A percentile compares a stretch with the other conserved stretches of the same genome.
phyloP scores from a whole-genome alignment of 2,888 invertebrate genomes.

The Emmelina monodactyla region DNA sequence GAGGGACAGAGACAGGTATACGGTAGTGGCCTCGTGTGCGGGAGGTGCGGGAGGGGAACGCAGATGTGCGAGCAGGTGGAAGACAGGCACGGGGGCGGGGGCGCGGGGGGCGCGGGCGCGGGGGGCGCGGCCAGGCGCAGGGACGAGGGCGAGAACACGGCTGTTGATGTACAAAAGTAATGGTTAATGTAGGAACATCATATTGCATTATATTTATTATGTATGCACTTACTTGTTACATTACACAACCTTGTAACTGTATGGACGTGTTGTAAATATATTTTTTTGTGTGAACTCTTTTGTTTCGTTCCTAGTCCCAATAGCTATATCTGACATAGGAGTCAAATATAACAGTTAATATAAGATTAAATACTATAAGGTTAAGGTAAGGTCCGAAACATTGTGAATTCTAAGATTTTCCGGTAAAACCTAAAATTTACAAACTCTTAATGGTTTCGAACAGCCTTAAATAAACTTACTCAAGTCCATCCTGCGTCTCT shows the following conservation, averaged over 20 bases:
- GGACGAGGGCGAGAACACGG: conserved; percentile 54
- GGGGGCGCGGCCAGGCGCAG: conserved; percentile 37
- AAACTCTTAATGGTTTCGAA: too few relatives aligned
- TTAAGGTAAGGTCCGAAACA: neutral
- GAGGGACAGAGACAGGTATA: conserved; percentile 72
- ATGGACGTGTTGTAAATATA: neutral
- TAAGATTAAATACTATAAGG: neutral
- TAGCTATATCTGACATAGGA: neutral
- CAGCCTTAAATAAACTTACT: conserved; percentile 22
- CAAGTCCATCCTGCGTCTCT: conserved; percentile 34
- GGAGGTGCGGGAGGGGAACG: conserved; percentile 44
- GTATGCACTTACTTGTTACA: neutral
- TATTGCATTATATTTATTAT: neutral
- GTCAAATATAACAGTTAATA: neutral
- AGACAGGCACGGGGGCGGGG: conserved; percentile 60
- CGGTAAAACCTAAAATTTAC: too few relatives aligned
- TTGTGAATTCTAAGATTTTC: neutral
- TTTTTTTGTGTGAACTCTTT: neutral
- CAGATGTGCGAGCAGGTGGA: conserved; percentile 80
- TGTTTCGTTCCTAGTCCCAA: neutral
- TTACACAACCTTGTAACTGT: neutral
- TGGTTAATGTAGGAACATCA: neutral
- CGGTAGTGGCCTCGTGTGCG: conserved; percentile 12
- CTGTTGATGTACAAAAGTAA: too few relatives aligned
- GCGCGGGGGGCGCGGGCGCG: conserved; percentile 21